Conservation (phyloP, 2,888 invertebrate species). For the Cerceris ruficornis region DNA sequence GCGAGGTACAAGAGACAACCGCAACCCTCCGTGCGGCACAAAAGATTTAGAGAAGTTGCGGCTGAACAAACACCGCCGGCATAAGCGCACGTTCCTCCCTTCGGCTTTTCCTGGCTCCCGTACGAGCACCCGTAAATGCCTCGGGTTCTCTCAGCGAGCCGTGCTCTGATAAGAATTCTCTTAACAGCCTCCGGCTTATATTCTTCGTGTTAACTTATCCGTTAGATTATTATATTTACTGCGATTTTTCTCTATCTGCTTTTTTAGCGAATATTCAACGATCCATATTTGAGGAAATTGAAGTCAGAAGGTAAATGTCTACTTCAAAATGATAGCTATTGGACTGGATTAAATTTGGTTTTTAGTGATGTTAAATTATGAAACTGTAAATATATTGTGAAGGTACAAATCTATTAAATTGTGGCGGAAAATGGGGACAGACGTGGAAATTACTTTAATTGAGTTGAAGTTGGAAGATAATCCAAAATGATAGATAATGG, state of each 20-base stretch:
- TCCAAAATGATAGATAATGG: no score
- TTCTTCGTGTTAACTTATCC: constrained; percentile 11
- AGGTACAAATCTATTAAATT: no score
- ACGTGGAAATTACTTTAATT: no score
- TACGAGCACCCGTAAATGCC: constrained; percentile 46
- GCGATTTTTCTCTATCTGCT: background rate
- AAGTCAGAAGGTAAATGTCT: no score
- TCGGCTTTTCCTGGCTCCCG: constrained; percentile 61
- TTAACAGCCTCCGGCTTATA: constrained; percentile 31
- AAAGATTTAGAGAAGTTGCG: constrained; percentile 81
- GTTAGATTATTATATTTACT: constrained; percentile 4
- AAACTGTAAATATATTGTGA: no score
- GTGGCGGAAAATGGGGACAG: no score
- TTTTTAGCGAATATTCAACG: background rate
- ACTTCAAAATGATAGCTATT: no score
- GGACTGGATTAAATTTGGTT: no score
- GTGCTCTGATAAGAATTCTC: constrained; percentile 49
- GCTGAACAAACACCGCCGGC: constrained; percentile 80
- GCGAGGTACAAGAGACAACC: constrained; percentile 64
- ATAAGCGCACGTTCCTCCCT: constrained; percentile 71
- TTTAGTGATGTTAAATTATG: no score
- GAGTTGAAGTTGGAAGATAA: no score
- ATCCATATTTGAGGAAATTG: no score
- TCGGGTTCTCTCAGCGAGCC: constrained; percentile 25
- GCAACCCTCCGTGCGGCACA: constrained; percentile 73